These are phyloP conservation scores for Pachypeltis micranthus DNA, from an alignment of 1,140 invertebrate species.

Conservation along the genomic window DNA sequence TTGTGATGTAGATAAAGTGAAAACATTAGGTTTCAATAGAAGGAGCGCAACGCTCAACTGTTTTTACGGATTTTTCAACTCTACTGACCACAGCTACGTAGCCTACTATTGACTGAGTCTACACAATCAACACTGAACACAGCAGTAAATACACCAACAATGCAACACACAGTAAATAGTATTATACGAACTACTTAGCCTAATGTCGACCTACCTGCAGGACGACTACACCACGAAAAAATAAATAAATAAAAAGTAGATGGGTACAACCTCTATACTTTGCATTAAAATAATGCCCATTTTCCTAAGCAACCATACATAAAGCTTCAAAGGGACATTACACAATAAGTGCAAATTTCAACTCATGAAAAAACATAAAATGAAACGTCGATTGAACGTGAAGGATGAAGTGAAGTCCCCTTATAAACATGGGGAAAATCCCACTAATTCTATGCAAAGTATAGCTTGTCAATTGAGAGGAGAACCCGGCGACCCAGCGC, in stretches of 20 bases:
- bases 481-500: background rate
- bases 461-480: constrained; percentile 52
- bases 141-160: too few relatives aligned
- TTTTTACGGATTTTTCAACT: too few relatives aligned
- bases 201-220: too few relatives aligned
- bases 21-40: too few relatives aligned
- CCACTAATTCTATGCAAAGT: constrained; percentile 82
- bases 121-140: too few relatives aligned
- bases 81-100: too few relatives aligned
- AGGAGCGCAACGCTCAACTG: too few relatives aligned
- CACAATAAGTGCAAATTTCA: background rate
- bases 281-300: constrained; percentile 77
- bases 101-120: too few relatives aligned
- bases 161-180: too few relatives aligned
- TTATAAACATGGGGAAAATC: constrained; percentile 47
- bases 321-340: constrained; percentile 15
- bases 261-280: constrained; percentile 62
- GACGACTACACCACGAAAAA: too few relatives aligned
- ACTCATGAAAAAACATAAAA: constrained; percentile 9
- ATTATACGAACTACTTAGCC: too few relatives aligned
- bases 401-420: constrained; percentile 10
- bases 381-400: constrained; percentile 8
- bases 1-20: too few relatives aligned
- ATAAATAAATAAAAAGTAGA: background rate
- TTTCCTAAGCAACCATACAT: constrained; percentile 39